These are phyloP conservation scores for Parasteatoda tepidariorum DNA, from an alignment of 1,140 invertebrate genomes.

Conservation along the genomic window DNA sequence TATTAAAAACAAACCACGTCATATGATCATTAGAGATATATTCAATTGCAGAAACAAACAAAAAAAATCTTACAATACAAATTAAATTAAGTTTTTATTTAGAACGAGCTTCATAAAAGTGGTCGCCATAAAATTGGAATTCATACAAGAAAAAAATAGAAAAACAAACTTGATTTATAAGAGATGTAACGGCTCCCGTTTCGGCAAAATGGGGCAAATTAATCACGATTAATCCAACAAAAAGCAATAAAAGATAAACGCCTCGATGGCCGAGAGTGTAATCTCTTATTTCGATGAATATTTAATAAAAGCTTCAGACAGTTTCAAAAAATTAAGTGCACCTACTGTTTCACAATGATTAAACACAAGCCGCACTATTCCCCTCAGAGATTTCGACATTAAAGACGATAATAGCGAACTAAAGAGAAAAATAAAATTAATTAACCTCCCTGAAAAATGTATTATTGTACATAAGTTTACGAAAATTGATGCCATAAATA, in stretches of 20 bases:
- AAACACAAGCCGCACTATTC: background rate
- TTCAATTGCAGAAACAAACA: no score
- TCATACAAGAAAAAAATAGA: background rate
- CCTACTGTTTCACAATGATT: background rate
- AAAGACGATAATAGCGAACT: background rate
- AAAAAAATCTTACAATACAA: no score
- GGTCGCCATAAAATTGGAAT: background rate
- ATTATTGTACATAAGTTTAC: background rate
- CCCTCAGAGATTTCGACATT: background rate
- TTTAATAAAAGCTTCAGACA: background rate
- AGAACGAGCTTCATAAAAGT: background rate
- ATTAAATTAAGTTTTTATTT: background rate
- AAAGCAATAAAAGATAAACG: background rate
- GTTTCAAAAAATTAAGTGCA: background rate
- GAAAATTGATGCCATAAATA: background rate
- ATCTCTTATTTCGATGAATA: background rate
- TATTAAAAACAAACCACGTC: no score
- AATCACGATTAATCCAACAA: background rate
- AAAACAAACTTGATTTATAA: background rate
- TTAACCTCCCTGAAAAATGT: background rate
- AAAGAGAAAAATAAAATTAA: background rate
- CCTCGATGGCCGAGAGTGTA: background rate
- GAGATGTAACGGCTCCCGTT: background rate
- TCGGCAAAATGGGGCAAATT: background rate
- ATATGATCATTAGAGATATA: no score